These are phyloP conservation scores for Momotus momota DNA, from an alignment of 2,797 vertebrate species.

Conservation along the genomic window DNA sequence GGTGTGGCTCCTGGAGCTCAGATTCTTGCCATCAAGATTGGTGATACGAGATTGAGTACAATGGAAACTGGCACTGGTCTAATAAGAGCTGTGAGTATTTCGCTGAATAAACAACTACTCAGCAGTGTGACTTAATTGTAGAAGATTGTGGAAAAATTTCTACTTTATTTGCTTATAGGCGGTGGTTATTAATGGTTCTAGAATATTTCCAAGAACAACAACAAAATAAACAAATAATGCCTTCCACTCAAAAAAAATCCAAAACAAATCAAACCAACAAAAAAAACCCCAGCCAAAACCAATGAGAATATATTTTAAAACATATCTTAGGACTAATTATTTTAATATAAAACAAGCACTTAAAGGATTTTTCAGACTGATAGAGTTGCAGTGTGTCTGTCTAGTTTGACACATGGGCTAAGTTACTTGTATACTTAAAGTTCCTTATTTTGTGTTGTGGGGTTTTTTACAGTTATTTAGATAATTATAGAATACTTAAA, in stretches of 20 bases:
- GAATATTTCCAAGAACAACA: background rate
- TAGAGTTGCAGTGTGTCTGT: background rate
- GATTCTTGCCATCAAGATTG: constrained; percentile 96
- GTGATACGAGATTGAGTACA: constrained; percentile 96
- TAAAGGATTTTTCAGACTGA: background rate
- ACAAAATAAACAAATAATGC: background rate
- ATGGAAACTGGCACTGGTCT: constrained; percentile 99
- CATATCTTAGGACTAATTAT: background rate
- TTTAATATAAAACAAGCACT: background rate
- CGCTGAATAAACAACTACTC: background rate
- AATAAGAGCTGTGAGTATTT: constrained; percentile 90
- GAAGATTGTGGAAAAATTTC: background rate
- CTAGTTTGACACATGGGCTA: background rate
- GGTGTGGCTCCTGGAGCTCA: constrained; percentile 96
- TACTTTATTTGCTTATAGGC: background rate
- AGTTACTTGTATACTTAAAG: background rate
- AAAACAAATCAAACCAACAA: background rate
- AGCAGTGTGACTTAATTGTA: background rate
- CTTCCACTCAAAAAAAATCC: background rate
- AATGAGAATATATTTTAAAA: background rate
- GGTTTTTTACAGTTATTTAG: background rate
- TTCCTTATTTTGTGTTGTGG: background rate
- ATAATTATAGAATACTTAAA: background rate
- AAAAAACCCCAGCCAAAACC: background rate
- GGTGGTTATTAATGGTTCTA: background rate